A percentile compares a stretch with the other conserved stretches of the same genome.
phyloP scores from a whole-genome alignment of 2,797 vertebrate species.

The Arrhamphus sclerolepis region DNA sequence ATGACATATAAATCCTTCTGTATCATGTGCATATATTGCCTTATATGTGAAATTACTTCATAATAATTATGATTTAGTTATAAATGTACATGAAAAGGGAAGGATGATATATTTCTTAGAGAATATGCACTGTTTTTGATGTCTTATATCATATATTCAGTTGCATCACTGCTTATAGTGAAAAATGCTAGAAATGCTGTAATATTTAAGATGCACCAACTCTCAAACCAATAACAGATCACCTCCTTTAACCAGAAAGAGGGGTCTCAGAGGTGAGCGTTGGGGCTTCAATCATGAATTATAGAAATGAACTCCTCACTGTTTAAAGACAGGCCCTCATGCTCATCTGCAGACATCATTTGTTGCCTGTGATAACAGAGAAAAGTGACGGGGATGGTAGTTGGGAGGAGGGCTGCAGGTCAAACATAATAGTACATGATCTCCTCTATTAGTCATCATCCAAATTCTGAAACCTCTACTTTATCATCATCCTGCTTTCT shows the following conservation, averaged over 20 bases:
- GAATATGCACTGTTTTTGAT: no score
- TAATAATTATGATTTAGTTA: neutral
- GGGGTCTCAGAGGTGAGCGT: no score
- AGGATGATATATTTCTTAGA: neutral
- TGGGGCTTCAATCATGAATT: slow-evolving; percentile 85
- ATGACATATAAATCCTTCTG: neutral
- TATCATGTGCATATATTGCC: neutral
- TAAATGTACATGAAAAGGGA: neutral
- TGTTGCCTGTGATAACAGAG: slow-evolving; percentile 56
- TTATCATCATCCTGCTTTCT: slow-evolving; percentile 30
- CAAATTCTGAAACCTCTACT: slow-evolving; percentile 30
- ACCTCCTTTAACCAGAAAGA: no score
- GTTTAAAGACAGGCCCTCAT: slow-evolving; percentile 83
- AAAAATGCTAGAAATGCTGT: no score
- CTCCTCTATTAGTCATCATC: slow-evolving; percentile 87
- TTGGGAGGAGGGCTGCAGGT: slow-evolving; percentile 79
- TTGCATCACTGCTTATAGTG: no score
- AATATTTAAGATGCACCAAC: no score
- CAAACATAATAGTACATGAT: slow-evolving; percentile 88
- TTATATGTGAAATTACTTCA: neutral
- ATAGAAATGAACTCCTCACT: slow-evolving; percentile 93
- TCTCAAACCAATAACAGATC: no score
- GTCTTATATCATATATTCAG: no score
- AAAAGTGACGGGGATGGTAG: slow-evolving; percentile 12
- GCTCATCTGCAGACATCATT: slow-evolving; percentile 82